Percentiles rank a stretch among this genome's conserved stretches.
Conservation (phyloP, 2,113 vertebrate genomes). For the Oriolus oriolus region DNA sequence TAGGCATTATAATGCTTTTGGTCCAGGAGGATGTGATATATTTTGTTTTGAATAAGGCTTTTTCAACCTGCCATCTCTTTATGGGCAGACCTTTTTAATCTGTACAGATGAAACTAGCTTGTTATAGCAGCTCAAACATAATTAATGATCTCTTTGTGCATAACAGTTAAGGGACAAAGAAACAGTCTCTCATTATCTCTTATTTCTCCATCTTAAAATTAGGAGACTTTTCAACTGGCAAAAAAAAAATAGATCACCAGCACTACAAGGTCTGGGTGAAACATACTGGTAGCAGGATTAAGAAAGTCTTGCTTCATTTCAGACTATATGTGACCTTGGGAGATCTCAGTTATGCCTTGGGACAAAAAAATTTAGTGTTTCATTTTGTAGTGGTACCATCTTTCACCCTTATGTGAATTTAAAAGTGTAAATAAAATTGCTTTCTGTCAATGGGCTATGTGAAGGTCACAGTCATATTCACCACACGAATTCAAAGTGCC, state of each 20-base stretch:
- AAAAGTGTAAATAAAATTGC: conserved; percentile 80
- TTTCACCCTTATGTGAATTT: conserved; percentile 75
- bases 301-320: conserved; percentile 47
- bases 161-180: neutral
- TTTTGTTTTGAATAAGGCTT: neutral
- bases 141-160: neutral
- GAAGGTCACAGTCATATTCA: conserved; percentile 69
- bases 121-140: neutral
- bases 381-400: conserved; percentile 63
- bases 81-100: neutral
- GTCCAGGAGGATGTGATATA: neutral
- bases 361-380: conserved; percentile 64
- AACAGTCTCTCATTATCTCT: neutral
- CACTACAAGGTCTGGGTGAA: neutral
- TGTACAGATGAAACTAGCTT: neutral
- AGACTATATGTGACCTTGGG: conserved; percentile 65
- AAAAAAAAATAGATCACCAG: neutral
- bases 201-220: neutral
- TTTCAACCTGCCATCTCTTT: neutral
- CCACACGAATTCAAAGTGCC: conserved; percentile 62
- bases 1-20: neutral
- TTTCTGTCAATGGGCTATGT: conserved; percentile 66
- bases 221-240: neutral
- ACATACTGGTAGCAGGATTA: neutral
- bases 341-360: conserved; percentile 50